A percentile compares a stretch with the other conserved stretches of the same genome.
phyloP scores from a whole-genome alignment of 2,888 invertebrate species.

The Tholera decimalis region DNA sequence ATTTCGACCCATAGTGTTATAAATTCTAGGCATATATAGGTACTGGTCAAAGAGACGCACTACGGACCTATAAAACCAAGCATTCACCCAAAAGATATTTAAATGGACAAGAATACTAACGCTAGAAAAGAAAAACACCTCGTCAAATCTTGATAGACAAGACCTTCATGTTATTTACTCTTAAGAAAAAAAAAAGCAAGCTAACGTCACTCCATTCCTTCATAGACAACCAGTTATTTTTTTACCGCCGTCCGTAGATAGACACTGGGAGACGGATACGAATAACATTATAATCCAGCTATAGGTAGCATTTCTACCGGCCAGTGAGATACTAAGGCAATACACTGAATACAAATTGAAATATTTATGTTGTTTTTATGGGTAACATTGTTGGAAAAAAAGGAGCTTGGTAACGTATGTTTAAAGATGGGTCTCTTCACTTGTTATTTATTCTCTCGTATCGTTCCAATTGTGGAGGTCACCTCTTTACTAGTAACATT shows the following conservation, averaged over 20 bases:
- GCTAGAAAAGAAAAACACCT: conserved; percentile 9
- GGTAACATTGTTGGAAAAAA: conserved; percentile 34
- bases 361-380: conserved; percentile 56
- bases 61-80: neutral
- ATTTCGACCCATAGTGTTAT: no score
- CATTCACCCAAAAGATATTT: neutral
- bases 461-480: neutral
- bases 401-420: conserved; percentile 23
- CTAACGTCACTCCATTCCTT: conserved; percentile 37
- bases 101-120: conserved; percentile 4
- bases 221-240: conserved; percentile 28
- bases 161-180: conserved; percentile 14
- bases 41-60: no score
- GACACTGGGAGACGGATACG: conserved; percentile 31
- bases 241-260: conserved; percentile 26
- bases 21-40: no score
- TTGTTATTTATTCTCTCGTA: conserved; percentile 13
- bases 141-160: conserved; percentile 7
- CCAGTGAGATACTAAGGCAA: conserved; percentile 34
- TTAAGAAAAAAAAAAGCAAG: conserved; percentile 32
- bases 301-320: conserved; percentile 49
- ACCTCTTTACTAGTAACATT: neutral
- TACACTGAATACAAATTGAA: conserved; percentile 63
- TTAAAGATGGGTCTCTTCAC: conserved; percentile 17
- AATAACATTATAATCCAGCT: conserved; percentile 51